These are phyloP conservation scores for Mesorhabditis spiculigera DNA, from an alignment of 2,888 invertebrate species.

Conservation along the genomic window DNA sequence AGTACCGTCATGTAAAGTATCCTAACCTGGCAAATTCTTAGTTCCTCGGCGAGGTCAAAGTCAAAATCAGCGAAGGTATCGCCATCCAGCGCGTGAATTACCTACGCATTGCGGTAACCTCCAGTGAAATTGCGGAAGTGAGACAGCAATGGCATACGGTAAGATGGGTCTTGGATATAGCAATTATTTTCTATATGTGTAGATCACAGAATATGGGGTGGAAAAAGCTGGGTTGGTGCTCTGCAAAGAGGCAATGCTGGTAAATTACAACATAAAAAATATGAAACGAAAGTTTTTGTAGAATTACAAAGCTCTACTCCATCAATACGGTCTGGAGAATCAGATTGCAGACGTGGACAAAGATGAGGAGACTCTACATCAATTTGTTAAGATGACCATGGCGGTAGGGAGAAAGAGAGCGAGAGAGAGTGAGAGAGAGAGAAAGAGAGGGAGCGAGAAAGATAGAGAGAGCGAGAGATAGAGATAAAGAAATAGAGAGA, in stretches of 20 bases:
- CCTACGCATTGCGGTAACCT: slow-evolving; percentile 46
- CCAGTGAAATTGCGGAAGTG: slow-evolving; percentile 29
- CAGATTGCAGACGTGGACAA: not conserved
- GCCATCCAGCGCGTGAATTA: slow-evolving; percentile 45
- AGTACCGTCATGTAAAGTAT: not conserved
- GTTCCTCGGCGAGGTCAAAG: slow-evolving; percentile 40
- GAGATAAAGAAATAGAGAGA: not conserved
- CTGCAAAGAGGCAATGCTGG: not conserved
- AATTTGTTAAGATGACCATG: not conserved
- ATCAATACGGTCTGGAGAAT: not conserved
- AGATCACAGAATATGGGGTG: not conserved
- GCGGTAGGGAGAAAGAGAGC: not conserved
- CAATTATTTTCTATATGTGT: not conserved
- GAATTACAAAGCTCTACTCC: not conserved
- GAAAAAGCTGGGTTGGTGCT: not conserved
- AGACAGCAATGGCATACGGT: slow-evolving; percentile 4
- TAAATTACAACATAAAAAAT: slow-evolving; percentile 7
- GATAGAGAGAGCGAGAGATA: not conserved
- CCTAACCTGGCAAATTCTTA: slow-evolving; percentile 18
- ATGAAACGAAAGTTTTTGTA: slow-evolving; percentile 15
- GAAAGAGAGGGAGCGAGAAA: not conserved
- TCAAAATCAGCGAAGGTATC: slow-evolving; percentile 46
- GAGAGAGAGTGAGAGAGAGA: not conserved
- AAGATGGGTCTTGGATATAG: not conserved
- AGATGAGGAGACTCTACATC: not conserved